phyloP scores from a whole-genome alignment of 1,140 invertebrate genomes.

The Drosophila ambigua region DNA sequence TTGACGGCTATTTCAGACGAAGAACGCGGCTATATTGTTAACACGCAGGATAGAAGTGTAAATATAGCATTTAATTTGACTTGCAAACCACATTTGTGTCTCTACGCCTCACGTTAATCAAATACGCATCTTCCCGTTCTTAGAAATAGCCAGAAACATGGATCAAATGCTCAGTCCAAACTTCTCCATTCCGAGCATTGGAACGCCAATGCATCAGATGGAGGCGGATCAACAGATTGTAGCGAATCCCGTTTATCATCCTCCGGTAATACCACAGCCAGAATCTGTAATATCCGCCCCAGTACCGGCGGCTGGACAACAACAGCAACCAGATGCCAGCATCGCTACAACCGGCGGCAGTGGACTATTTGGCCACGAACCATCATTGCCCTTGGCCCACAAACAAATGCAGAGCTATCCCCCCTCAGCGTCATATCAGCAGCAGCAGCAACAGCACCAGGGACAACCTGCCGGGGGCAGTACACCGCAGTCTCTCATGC shows the following conservation, averaged over 20 bases:
- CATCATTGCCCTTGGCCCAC: slow-evolving; percentile 85
- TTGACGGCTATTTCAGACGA: too few relatives aligned
- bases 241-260: slow-evolving; percentile 91
- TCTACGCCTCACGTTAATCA: not conserved
- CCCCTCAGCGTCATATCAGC: slow-evolving; percentile 56
- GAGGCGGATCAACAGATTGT: slow-evolving; percentile 91
- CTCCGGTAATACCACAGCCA: slow-evolving; percentile 86
- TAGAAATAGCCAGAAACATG: slow-evolving; percentile 46
- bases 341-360: slow-evolving; percentile 37
- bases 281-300: slow-evolving; percentile 39
- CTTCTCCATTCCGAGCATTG: slow-evolving; percentile 94
- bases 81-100: too few relatives aligned
- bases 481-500: slow-evolving; percentile 90
- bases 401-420: slow-evolving; percentile 87
- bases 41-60: too few relatives aligned
- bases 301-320: slow-evolving; percentile 77
- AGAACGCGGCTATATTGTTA: too few relatives aligned
- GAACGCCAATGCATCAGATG: slow-evolving; percentile 94
- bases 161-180: slow-evolving; percentile 95
- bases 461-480: slow-evolving; percentile 85
- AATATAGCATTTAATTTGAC: too few relatives aligned
- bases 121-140: not conserved
- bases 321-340: slow-evolving; percentile 67
- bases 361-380: slow-evolving; percentile 64
- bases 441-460: slow-evolving; percentile 84